Evolutionary conservation across 2,797 vertebrate species (phyloP).

Genomic region (Danio choprae): DNA sequence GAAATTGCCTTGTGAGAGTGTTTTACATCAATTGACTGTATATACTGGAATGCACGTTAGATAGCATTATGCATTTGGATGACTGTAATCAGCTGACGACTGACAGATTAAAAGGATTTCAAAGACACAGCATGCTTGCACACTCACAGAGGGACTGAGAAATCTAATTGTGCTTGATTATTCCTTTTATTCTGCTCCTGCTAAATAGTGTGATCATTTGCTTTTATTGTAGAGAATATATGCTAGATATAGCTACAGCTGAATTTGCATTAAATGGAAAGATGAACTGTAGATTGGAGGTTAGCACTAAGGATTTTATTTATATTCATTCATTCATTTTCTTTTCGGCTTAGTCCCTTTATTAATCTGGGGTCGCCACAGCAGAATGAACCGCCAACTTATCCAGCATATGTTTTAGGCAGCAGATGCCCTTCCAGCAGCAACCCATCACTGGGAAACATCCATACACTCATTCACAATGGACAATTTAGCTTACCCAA

Average conservation of each 20-base stretch:
- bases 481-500: too few species aligned
- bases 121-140: background rate
- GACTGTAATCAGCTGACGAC: background rate
- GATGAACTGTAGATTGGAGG: background rate
- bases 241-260: background rate
- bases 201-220: background rate
- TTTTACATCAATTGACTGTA: conserved; percentile 20
- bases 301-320: background rate
- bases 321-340: too few species aligned
- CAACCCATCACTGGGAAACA: too few species aligned
- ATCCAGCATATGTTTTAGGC: too few species aligned
- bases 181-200: background rate
- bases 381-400: too few species aligned
- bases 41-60: background rate
- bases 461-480: too few species aligned
- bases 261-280: background rate
- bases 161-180: conserved; percentile 1
- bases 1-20: background rate
- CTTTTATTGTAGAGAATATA: background rate
- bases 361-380: too few species aligned
- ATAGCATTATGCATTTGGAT: background rate
- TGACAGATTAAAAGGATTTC: background rate
- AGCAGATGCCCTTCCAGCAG: too few species aligned
- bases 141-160: background rate
- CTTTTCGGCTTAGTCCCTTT: too few species aligned